phyloP scores from a whole-genome alignment of 2,888 invertebrate species.

The Trypoxylon attenuatum region DNA sequence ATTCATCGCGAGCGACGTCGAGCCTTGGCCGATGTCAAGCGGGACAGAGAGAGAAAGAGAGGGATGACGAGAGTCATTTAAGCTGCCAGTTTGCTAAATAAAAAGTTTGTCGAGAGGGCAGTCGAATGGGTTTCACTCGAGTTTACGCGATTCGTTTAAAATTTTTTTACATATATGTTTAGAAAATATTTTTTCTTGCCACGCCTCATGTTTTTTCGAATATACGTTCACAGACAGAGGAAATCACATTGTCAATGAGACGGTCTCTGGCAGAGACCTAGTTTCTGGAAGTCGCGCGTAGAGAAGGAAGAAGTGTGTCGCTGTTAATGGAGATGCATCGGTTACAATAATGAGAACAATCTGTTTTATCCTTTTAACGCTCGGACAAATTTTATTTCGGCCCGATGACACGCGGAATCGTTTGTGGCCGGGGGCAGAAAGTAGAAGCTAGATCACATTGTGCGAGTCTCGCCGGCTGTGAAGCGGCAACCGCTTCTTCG shows the following conservation, averaged over 20 bases:
- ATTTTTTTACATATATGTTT: slow-evolving; percentile 4
- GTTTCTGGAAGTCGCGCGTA: slow-evolving; percentile 46
- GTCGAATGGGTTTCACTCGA: slow-evolving; percentile 8
- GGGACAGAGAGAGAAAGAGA: no score
- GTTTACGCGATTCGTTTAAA: slow-evolving; percentile 27
- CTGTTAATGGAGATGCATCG: slow-evolving; percentile 62
- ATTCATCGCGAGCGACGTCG: no score
- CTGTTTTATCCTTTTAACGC: slow-evolving; percentile 48
- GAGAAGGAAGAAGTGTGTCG: slow-evolving; percentile 48
- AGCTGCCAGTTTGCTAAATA: no score
- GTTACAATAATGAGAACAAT: slow-evolving; percentile 59
- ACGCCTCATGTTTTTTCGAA: slow-evolving; percentile 23
- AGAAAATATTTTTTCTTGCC: not conserved
- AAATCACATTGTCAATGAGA: slow-evolving; percentile 44
- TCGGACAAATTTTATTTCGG: slow-evolving; percentile 41
- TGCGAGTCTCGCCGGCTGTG: no score
- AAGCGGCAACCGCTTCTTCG: no score
- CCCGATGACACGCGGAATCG: slow-evolving; percentile 28
- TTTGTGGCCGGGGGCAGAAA: slow-evolving; percentile 5
- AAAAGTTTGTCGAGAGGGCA: not conserved
- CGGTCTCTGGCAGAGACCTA: slow-evolving; percentile 49
- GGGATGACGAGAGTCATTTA: no score
- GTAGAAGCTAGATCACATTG: no score
- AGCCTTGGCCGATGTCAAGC: no score
- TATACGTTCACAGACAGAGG: slow-evolving; percentile 32